Base-by-base conservation (phyloP, 2,113 vertebrate genomes). In the Pardalotus punctatus region DNA sequence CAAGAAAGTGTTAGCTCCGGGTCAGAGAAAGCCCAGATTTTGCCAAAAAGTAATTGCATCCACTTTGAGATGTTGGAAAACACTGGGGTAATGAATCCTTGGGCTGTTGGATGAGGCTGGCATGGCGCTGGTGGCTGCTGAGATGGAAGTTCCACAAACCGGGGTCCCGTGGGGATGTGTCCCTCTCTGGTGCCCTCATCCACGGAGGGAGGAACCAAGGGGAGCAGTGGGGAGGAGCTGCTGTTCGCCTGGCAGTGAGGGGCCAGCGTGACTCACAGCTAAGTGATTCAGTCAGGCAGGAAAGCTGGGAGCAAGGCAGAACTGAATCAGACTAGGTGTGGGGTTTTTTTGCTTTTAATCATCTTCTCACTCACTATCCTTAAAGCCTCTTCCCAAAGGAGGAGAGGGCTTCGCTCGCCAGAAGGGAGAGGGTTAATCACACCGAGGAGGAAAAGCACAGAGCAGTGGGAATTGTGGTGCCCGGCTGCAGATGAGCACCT, bases 121-220 rank as follows among this genome's bases (percentile, higher is more conserved):
- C 4, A 1, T 1, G 3, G 31, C 0, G 0, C 73, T 13, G 51
- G 31, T 5, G 47, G 61, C 22, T 62, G 82, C 47, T 14, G 72
- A 3, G 24, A 2, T 3, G 33, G 86, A 19, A 50, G 17, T 6
- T 8, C 2, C 35, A n/a, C n/a, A 2, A n/a, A 28, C 2, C 0
- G 8, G 24, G 53, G 1, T 67, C 9, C 47, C 23, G 18, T 20
- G 38, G n/a, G 65, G 19, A 14, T 48, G 4, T 77, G 81, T 11
- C 17, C 42, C 51, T 35, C n/a, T 28, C 38, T 40, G 11, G 11
- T 23, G 31, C 16, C 31, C 1, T 13, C 48, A 36, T 2, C 35
- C 12, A 2, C 66, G 19, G 62, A 14, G 27, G 43, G 43, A 62
- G 40, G 57, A 66, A 40, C 6, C 31, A 9, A 7, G 9, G n/a